Base-by-base conservation (phyloP, 37 sponge, comb jelly and placozoan species). In the Aphrocallistes beatrix region DNA sequence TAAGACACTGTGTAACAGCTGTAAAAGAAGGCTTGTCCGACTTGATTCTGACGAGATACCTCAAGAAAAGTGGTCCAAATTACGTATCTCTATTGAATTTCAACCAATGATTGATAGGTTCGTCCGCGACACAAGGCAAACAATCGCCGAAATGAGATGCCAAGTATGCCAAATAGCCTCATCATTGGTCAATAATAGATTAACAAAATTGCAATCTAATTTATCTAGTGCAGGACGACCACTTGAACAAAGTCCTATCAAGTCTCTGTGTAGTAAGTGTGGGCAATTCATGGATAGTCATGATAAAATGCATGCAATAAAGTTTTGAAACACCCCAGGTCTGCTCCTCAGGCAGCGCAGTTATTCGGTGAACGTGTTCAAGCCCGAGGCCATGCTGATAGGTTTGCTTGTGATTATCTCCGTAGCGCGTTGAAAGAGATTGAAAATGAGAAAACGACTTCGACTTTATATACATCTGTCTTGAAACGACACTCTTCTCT, bases 221-320 rank as follows among this genome's bases (percentile, higher is more conserved):
- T 30, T 60, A 60, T 6, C 75, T 60, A 60, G 75, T 13, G 75
- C 21, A 60, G 75, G 75, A 60, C 8, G 75, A 60, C 75, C 75
- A 60, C 75, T 60, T 60, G 75, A 60, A 60, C 75, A 60, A 60
- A 60, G 75, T 60, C 75, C 75, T 60, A 25, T 30, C 75, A 60
- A 30, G n/a, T 13, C 45, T 60, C 25, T 21, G 8, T 28, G 75
- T 60, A 60, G 75, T 60, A 60, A 60, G 75, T 60, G 75, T 13
- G 75, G 34, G 8, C 75, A 60, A 60, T 60, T 60, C 75, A 19
- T 60, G 75, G 75, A 60, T 60, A 60, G 21, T 60, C 25, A 60
- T 60, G 25, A 28, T 60, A 60, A 60, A 60, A 60, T 19, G 10
- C 34, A 60, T 60, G 75, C 75, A 3, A 60, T 60, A 60, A 60